Base-by-base conservation (phyloP, 2,797 vertebrate genomes). In the Mormyrops attenuatus region DNA sequence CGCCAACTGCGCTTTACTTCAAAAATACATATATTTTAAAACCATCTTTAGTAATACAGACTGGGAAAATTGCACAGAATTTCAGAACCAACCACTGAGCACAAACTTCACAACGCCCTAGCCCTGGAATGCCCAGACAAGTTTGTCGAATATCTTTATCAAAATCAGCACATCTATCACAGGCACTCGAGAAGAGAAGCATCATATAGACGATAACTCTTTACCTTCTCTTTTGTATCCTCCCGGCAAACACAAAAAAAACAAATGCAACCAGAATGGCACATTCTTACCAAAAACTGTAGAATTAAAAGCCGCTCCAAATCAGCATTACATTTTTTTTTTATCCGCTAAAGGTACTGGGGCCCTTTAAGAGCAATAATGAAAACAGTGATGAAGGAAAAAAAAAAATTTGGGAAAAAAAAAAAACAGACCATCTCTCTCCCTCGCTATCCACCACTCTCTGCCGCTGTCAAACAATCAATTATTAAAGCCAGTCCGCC, bases 231-330 rank as follows among this genome's bases (percentile, higher is more conserved):
- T 85, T 60, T 26, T 44, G 53, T 41, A 60, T 55, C 41, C 80
- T 63, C 88, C 8, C n/a, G 44, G 9, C 52, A 85, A 47, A 4
- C 52, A 41, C 73, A 47, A n/a, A 17, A 13, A 89, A 53, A 15
- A 20, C 77, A 52, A 38, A 84, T 8, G 41, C 57, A 55, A 88
- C 57, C 26, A 63, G 7, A 38, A 57, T 86, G 38, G 91, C 3
- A 34, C 73, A 91, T 92, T 91, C 94, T 95, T 94, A 95, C 95
- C 95, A 94, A 92, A 88, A 90, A 90, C 89, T 90, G 89, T 44
- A 47, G 53, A 41, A 80, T 88, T 90, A 87, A 91, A 91, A 90
- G 88, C 88, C 93, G 90, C 93, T 91, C 92, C 92, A 92, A 93
- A 60, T 89, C 80, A 86, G 85, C 47, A 89, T 89, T 87, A 85